Conservation (phyloP, 1,140 invertebrate species). For the Drosophila suzukii region DNA sequence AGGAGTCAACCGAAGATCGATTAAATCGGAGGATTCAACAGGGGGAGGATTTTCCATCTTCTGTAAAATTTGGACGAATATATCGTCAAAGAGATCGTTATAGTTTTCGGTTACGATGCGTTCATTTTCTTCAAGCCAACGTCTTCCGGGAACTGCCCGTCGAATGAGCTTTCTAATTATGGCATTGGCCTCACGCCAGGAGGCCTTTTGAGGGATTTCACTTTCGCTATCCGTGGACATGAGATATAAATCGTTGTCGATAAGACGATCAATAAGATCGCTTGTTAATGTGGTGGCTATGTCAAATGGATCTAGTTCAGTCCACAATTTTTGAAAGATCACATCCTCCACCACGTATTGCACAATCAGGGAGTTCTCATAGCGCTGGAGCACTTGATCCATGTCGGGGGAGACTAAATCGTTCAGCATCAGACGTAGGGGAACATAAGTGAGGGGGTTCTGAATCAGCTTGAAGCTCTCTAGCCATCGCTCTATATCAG, state of each 20-base stretch:
- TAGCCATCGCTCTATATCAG: slow-evolving; percentile 80
- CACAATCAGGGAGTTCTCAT: slow-evolving; percentile 49
- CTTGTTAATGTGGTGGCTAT: slow-evolving; percentile 36
- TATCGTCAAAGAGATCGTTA: slow-evolving; percentile 51
- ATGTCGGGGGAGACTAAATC: slow-evolving; percentile 57
- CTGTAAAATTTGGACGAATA: slow-evolving; percentile 30
- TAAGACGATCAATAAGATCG: slow-evolving; percentile 68
- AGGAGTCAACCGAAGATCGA: neutral
- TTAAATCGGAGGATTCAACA: slow-evolving; percentile 1
- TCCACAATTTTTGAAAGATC: slow-evolving; percentile 50
- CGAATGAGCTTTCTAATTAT: slow-evolving; percentile 70
- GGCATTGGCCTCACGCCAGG: slow-evolving; percentile 47
- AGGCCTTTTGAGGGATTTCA: slow-evolving; percentile 14
- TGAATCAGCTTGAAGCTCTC: slow-evolving; percentile 80
- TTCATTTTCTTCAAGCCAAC: slow-evolving; percentile 65
- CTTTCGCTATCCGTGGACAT: slow-evolving; percentile 68
- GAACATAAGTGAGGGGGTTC: slow-evolving; percentile 84
- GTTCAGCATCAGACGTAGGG: slow-evolving; percentile 40
- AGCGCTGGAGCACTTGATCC: slow-evolving; percentile 1
- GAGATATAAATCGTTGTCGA: slow-evolving; percentile 68
- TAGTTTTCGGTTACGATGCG: slow-evolving; percentile 52
- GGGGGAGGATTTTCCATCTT: slow-evolving; percentile 9
- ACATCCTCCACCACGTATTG: slow-evolving; percentile 69
- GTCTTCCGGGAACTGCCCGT: slow-evolving; percentile 61
- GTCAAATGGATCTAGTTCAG: slow-evolving; percentile 52